Evolutionary conservation across 2,113 vertebrate species (phyloP), one percentile per base, ranked within the genome.

Genomic region (Scatophagus argus): DNA sequence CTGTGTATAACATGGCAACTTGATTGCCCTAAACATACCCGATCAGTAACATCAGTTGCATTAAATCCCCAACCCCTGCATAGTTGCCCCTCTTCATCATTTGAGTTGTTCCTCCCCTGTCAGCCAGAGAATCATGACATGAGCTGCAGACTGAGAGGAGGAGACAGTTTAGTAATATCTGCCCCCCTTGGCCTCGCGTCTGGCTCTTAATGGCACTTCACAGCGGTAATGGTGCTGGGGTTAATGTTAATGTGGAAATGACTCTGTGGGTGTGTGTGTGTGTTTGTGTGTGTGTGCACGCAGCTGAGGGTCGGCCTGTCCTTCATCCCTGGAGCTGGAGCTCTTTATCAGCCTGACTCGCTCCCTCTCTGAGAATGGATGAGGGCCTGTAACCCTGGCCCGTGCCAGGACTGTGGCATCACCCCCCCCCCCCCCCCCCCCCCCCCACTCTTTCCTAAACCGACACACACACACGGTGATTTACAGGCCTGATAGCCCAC

Each of bases 141-240:
- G 36, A 47, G 69, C 59, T 41, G 52, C 55, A 83, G 81, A 76
- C 73, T 68, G 76, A 83, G 73, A 71, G 74, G 75, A 81, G 54
- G 73, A 82, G 76, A 71, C 78, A 32, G 65, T 64, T 90, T 43
- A 78, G 68, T 90, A 67, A 86, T 84, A 74, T 77, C 64, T 76
- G 72, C 69, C 80, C 82, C 81, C 66, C 38, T 47, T 61, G 67
- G 85, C 85, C 85, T 82, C 39, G 23, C 13, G 55, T 85, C 81
- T 79, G 74, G 27, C 76, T 87, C 86, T 81, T 89, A 91, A 91
- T 88, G 59, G 87, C 81, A 77, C 85, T 86, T 88, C 77, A 74
- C 84, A 81, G 77, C 52, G 3, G 80, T 88, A 84, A 86, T 89
- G 82, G 87, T 61, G 68, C 67, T 69, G 58, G 51, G 90, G 88